A percentile compares a stretch with the other conserved stretches of the same genome.
These are phyloP conservation scores for Ctenodactylus gundi DNA, from an alignment of 2,113 vertebrate species.

Conservation along the genomic window DNA sequence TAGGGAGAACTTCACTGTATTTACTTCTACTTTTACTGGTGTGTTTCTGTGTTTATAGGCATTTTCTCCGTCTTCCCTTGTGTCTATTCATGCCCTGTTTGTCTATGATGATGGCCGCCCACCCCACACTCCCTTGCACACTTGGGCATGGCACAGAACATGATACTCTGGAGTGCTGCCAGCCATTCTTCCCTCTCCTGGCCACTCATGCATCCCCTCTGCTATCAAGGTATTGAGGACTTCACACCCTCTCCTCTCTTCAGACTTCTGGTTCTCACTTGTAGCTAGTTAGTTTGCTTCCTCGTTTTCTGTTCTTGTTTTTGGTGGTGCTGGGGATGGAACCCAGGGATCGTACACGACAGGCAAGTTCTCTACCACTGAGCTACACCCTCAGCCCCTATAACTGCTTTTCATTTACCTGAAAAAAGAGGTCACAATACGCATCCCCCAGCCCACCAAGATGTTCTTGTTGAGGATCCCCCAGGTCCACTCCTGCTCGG, in stretches of 20 bases:
- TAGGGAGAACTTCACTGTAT: background rate
- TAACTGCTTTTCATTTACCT: background rate
- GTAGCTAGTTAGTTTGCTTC: background rate
- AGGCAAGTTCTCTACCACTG: background rate
- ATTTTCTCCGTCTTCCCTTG: background rate
- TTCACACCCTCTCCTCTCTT: background rate
- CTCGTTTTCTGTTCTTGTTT: background rate
- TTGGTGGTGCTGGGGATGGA: background rate
- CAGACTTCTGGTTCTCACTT: background rate
- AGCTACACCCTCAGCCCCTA: background rate
- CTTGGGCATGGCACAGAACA: background rate
- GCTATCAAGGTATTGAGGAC: background rate
- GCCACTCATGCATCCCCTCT: background rate
- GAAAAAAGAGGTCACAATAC: background rate
- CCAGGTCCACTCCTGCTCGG: background rate
- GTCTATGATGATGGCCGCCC: background rate
- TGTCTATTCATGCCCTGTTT: background rate
- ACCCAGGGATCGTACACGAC: background rate
- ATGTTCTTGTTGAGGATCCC: background rate
- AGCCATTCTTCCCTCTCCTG: background rate
- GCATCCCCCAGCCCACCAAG: background rate
- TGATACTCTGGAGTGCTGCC: background rate
- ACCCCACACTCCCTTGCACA: background rate
- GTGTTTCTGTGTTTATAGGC: background rate
- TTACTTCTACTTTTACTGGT: background rate